Base-by-base conservation (phyloP, 2,113 vertebrate species). In the Lophochroa leadbeateri region DNA sequence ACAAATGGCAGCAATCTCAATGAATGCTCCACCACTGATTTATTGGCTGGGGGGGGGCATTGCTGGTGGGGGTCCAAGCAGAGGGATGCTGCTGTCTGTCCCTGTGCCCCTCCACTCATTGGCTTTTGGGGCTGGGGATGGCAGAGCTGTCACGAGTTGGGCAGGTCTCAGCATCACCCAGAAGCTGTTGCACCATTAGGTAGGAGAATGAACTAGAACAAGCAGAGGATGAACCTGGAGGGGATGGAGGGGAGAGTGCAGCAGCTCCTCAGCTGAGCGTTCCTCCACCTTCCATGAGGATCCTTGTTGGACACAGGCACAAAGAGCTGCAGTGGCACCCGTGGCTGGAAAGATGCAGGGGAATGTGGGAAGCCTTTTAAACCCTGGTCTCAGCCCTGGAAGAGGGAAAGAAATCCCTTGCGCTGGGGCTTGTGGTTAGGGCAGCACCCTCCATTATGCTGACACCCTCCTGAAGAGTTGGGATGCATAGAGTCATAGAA, bases 331-430 rank as follows among this genome's bases (percentile, higher is more conserved):
- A 3, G 6, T 0, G 35, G 39, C 10, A 71, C 29, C 37, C 10
- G 1, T 0, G 0, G 3, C 35, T 29, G 50, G 44, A 24, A 52
- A 49, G 57, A 5, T 3, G 31, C 41, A 57, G 55, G 12, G 81
- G 35, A 33, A 35, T 0, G 9, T 1, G 11, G 41, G 67, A 84
- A 64, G 9, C n/a, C 13, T 81, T 81, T 70, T 68, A 27, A 50
- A 60, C 81, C 4, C 8, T 8, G 1, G 1, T 53, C n/a, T 47
- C 50, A 52, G 35, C 28, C 12, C 29, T 13, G 35, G 46, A 37
- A 33, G 8, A 21, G 12, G 25, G 33, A 17, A 28, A 27, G 10
- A 4, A 18, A 1, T 3, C 4, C 9, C 27, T 29, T 0, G 0
- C 6, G 4, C 19, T 5, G 63, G 23, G 41, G 31, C 8, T 24